phyloP scores from a whole-genome alignment of 2,113 vertebrate species.

The Osmerus eperlanus region DNA sequence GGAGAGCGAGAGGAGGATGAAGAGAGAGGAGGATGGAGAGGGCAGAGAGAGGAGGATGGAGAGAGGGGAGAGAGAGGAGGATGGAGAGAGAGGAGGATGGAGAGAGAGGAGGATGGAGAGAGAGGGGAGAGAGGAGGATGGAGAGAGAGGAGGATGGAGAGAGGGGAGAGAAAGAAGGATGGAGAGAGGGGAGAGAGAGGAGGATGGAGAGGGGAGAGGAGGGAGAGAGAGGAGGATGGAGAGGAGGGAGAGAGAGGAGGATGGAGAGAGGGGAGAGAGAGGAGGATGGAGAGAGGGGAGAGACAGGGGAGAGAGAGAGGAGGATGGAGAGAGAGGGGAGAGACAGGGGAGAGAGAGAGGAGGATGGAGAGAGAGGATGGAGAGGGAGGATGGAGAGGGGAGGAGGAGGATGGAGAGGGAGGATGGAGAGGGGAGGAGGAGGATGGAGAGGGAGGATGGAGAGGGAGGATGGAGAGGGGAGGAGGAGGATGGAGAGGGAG shows the following conservation, averaged over 20 bases:
- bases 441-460: conserved; percentile 11
- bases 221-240: conserved; percentile 13
- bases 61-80: no score
- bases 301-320: conserved; percentile 11
- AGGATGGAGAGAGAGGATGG: conserved; percentile 49
- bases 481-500: no score
- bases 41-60: not conserved
- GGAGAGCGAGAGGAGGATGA: not conserved
- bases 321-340: no score
- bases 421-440: not conserved
- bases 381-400: conserved; percentile 23
- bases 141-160: no score
- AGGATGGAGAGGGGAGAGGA: conserved; percentile 37
- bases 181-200: not conserved
- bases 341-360: no score
- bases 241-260: no score
- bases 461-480: no score
- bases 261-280: not conserved
- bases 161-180: no score
- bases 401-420: no score
- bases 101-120: conserved; percentile 40
- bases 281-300: not conserved
- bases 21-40: no score
- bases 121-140: not conserved
- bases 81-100: not conserved